Evolutionary conservation across 2,113 vertebrate genomes (phyloP), one percentile per base, ranked within the genome.

Genomic region (Theropithecus gelada): DNA sequence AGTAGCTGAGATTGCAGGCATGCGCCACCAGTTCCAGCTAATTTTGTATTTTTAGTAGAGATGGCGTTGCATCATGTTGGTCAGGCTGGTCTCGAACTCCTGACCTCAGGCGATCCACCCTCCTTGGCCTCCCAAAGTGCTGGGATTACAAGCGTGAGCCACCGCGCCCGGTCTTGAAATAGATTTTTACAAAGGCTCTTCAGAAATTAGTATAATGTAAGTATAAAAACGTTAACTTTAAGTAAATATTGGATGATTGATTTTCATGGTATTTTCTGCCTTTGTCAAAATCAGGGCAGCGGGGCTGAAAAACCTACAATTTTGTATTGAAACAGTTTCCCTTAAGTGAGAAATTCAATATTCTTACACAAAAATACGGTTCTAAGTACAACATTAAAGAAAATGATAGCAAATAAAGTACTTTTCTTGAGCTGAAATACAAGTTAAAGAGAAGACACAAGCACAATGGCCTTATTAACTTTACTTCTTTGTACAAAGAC

Each of bases 101-200:
- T 64, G 61, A 64, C 61, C 61, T 64, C 61, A 64, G 61, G 61
- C 6, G 61, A 64, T 64, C 27, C 61, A 64, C 27, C 27, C 27
- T 64, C 12, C 13, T 32, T 6, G 13, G 27, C 27, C 61, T 32
- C 61, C 61, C 61, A 64, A 64, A 64, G 27, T 64, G 61, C 61
- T 32, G 61, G 61, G 61, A 64, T 64, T 64, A 64, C 6, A 64
- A 13, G 61, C 12, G 0, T 13, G 61, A 64, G 27, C 27, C 61
- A 64, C 27, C 11, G 5, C 6, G 27, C 12, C 61, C 2, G 2
- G 61, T 30, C 27, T 32, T 32, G 61, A 64, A 76, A 91, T 7
- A 82, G 43, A 90, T n/a, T 96, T 93, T 97, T 78, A 94, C 61
- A 89, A 90, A 90, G 68, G 64, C 38, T 96, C 57, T 96, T 93